A percentile compares a stretch with the other conserved stretches of the same genome.
Conservation (phyloP, 2,888 invertebrate genomes). For the Pherbina coryleti region DNA sequence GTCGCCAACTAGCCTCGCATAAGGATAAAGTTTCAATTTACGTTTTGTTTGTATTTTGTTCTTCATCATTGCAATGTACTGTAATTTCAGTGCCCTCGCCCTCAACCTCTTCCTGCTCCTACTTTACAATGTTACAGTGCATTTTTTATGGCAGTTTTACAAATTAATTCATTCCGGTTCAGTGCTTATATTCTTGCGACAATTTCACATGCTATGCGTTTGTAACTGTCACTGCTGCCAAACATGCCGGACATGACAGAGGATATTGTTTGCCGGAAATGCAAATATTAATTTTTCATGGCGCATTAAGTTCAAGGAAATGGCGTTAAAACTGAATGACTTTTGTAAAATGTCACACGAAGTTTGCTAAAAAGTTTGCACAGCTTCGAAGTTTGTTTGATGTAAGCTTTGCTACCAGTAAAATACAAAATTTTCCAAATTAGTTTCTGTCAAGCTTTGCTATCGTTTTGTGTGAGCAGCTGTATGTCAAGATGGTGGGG, state of each 20-base stretch:
- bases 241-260: too few relatives aligned
- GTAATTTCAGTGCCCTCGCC: neutral
- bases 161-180: slow-evolving; percentile 35
- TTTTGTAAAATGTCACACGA: neutral
- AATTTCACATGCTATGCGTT: neutral
- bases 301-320: neutral
- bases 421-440: too few relatives aligned
- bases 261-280: neutral
- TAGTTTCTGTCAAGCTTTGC: too few relatives aligned
- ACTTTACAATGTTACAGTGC: neutral
- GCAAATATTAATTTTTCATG: neutral
- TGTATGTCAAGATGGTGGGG: too few relatives aligned
- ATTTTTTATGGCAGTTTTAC: slow-evolving; percentile 28
- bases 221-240: slow-evolving; percentile 29
- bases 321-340: neutral
- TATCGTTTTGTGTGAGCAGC: too few relatives aligned
- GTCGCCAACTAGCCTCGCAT: neutral
- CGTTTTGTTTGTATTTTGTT: slow-evolving; percentile 1
- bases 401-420: too few relatives aligned
- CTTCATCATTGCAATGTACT: neutral
- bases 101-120: neutral
- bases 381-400: too few relatives aligned
- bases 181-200: slow-evolving; percentile 20
- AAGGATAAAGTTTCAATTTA: slow-evolving; percentile 36
- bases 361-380: too few relatives aligned